Percentiles rank a stretch among this genome's conserved stretches.
Evolutionary conservation across 2,113 vertebrate genomes (phyloP).

Genomic region (Osmerus mordax): DNA sequence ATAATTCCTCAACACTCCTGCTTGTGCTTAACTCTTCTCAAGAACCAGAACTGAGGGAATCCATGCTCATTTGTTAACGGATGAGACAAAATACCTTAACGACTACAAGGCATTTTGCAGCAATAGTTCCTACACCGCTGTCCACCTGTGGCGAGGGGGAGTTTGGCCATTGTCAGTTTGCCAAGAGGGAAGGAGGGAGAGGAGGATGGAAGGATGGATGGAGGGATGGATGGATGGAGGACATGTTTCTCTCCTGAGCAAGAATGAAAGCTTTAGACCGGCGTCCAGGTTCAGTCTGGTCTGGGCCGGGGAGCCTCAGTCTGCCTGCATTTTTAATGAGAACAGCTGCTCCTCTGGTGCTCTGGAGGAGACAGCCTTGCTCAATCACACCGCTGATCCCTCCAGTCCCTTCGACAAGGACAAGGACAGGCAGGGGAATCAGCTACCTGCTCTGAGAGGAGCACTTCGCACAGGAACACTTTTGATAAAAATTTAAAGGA

Average conservation of each 20-base stretch:
- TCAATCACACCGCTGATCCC: constrained; percentile 73
- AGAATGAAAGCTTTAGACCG: constrained; percentile 69
- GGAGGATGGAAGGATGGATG: constrained; percentile 41
- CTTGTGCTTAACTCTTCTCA: background rate
- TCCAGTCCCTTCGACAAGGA: constrained; percentile 63
- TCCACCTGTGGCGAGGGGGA: constrained; percentile 54
- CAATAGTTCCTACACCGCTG: constrained; percentile 57
- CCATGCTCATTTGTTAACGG: constrained; percentile 17
- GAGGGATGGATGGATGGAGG: constrained; percentile 50
- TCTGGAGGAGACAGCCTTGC: constrained; percentile 63
- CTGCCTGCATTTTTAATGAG: constrained; percentile 87
- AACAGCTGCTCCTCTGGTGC: constrained; percentile 76
- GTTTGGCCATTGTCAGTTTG: constrained; percentile 57
- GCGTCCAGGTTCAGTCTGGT: constrained; percentile 63
- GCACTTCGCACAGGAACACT: constrained; percentile 37
- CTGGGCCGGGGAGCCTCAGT: constrained; percentile 68
- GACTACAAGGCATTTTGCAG: constrained; percentile 34
- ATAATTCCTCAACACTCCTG: background rate
- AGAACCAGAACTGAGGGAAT: background rate
- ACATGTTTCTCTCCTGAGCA: constrained; percentile 28
- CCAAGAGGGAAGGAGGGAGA: constrained; percentile 41
- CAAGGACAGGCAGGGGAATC: constrained; percentile 61
- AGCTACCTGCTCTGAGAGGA: constrained; percentile 38
- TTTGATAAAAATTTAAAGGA: constrained; percentile 32
- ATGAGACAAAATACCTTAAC: constrained; percentile 46